A percentile compares a stretch with the other conserved stretches of the same genome.
phyloP scores from a whole-genome alignment of 2,113 vertebrate genomes.

The Hydropotes inermis region DNA sequence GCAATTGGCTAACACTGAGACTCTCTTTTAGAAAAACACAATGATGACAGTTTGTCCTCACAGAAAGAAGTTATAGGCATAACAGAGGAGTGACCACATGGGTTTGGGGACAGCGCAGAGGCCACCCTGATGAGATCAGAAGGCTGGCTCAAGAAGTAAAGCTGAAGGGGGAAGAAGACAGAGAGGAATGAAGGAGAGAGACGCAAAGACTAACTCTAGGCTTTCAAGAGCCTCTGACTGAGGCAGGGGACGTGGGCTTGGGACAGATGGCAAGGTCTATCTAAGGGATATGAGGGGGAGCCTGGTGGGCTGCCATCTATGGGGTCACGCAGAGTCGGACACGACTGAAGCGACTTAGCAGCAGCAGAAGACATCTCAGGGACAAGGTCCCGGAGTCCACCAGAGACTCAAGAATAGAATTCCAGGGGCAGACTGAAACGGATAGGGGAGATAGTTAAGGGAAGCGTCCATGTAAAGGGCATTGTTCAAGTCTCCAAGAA shows the following conservation, averaged over 20 bases:
- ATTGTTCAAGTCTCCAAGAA: background rate
- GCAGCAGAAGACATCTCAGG: background rate
- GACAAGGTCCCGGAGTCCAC: background rate
- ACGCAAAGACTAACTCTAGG: background rate
- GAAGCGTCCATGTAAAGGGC: background rate
- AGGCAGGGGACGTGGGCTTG: fast-evolving
- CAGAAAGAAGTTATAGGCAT: background rate
- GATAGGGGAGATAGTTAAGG: background rate
- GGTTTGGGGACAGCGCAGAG: background rate
- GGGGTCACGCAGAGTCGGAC: no score
- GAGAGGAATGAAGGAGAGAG: background rate
- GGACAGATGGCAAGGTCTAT: background rate
- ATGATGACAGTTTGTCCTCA: background rate
- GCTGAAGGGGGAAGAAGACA: background rate
- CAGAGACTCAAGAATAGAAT: background rate
- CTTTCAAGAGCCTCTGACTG: background rate
- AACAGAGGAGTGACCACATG: background rate
- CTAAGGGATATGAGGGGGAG: background rate
- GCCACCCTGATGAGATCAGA: background rate
- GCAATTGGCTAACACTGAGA: background rate
- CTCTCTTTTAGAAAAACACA: background rate
- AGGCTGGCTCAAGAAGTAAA: background rate
- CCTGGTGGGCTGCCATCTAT: no score
- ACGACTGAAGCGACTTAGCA: no score
- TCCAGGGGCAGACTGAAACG: background rate